Evolutionary conservation across 1,140 invertebrate species (phyloP), one percentile per base, ranked within the genome.

Genomic region (Drosophila cardini): DNA sequence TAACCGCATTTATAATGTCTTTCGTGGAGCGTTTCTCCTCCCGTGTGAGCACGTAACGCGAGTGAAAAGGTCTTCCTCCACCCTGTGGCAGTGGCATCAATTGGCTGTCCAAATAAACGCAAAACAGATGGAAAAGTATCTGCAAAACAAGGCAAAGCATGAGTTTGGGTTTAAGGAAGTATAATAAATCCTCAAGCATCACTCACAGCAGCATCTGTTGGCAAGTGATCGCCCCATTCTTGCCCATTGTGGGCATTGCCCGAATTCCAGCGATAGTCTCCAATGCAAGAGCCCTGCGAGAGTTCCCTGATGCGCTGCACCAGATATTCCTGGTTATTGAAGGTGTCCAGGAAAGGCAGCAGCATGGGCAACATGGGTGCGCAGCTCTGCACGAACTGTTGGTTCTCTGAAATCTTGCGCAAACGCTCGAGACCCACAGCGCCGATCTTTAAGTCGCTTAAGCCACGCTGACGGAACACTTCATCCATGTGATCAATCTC

Each of bases 101-200:
- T 90, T 96, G 95, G 2, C 95, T 95, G 84, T 98, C 96, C 92
- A 98, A 93, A 83, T 97, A 97, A 3, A 95, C 95, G 52, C 96
- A 96, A 43, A 97, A 94, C 43, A 97, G 89, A 92, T 97, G 96
- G 94, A 97, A 96, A n/a, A 97, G 93, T 76, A 97, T 94, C 95
- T 97, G 87, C 0, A 57, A 56, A 0, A 26, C n/a, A 30, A 50
- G 42, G 9, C 2, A 10, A 43, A 15, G 36, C 11, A 42, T 50
- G 1, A 38, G 8, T 55, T 38, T 10, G 6, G 7, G 34, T 4
- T 15, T 8, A 0, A 7, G 1, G 7, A 52, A 32, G 6, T 15
- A 34, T 9, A 11, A 1, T 1, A 9, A 2, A 13, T 42, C 0
- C 2, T 30, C 0, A 11, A 4, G 2, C 3, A 48, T 10, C 38